Evolutionary conservation across 2,888 invertebrate species (phyloP).

Genomic region (Halocaridina rubra): DNA sequence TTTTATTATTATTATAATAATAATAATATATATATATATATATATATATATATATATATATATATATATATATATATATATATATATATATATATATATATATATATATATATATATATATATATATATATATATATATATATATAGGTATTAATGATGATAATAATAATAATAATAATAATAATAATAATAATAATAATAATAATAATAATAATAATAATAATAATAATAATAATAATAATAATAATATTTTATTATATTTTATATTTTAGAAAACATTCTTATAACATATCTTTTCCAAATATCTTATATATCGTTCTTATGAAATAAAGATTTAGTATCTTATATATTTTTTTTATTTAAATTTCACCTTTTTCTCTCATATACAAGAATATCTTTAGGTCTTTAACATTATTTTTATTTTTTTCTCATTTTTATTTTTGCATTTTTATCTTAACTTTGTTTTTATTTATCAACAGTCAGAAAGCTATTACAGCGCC

Average conservation of each 20-base stretch:
- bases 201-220: background rate
- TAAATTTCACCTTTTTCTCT: too few species aligned
- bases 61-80: background rate
- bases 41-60: background rate
- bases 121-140: background rate
- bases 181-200: background rate
- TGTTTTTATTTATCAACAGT: too few species aligned
- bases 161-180: background rate
- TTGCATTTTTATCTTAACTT: too few species aligned
- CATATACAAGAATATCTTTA: too few species aligned
- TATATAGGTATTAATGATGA: background rate
- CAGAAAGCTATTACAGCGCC: too few species aligned
- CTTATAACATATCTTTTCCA: too few species aligned
- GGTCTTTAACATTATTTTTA: too few species aligned
- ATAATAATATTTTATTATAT: background rate
- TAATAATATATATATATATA: background rate
- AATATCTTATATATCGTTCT: too few species aligned
- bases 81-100: conserved; percentile 29
- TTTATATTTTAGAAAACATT: background rate
- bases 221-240: background rate
- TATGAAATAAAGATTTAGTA: background rate
- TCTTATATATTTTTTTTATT: too few species aligned
- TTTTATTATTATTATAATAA: too few species aligned
- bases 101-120: conserved; percentile 22
- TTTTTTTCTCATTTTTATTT: too few species aligned